Evolutionary conservation across 1,140 invertebrate genomes (phyloP), one percentile per base, ranked within the genome.

Genomic region (Himalopsyche phryganea): DNA sequence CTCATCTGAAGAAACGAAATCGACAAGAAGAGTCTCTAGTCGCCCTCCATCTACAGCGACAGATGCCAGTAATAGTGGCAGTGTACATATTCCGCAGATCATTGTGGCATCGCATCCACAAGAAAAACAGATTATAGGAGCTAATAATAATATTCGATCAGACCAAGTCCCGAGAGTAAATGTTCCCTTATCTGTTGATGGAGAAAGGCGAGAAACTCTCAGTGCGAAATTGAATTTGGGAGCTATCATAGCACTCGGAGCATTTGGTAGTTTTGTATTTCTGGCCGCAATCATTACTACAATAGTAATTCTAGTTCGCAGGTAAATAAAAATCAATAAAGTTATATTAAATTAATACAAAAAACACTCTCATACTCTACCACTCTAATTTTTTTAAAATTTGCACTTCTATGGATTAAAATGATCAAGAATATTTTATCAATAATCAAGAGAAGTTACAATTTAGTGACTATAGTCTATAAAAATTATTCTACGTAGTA

Each of bases 241-340:
- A 18, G 90, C 91, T 0, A 91, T 96, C 45, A 92, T 96, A 49
- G 91, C 91, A 1, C 75, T 95, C 9, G 91, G 89, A 11, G 90
- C 93, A 0, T 94, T 95, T 69, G 92, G 91, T 48, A 91, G 88
- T 5, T 90, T 96, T 64, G 90, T 95, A 0, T 91, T 96, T 67
- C 80, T 96, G 14, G 89, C 92, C 18, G 91, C 91, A 11, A 86
- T 95, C 51, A 86, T 94, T 53, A 94, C 91, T 0, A 92, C 91
- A 4, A 88, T 94, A 45, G 87, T 95, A 48, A 91, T 95, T 45
- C 77, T 96, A 52, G 86, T 94, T 52, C 81, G 90, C 80, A 94
- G 92, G 93, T 96, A 80, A 66, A 57, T 28, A 28, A 28, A 28
- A 5, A 28, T 28, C 11, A 45, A 19, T 53, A 11, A 17, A 45